Evolutionary conservation across 2,113 vertebrate species (phyloP), one percentile per base, ranked within the genome.

Genomic region (Cyprinodon variegatus): DNA sequence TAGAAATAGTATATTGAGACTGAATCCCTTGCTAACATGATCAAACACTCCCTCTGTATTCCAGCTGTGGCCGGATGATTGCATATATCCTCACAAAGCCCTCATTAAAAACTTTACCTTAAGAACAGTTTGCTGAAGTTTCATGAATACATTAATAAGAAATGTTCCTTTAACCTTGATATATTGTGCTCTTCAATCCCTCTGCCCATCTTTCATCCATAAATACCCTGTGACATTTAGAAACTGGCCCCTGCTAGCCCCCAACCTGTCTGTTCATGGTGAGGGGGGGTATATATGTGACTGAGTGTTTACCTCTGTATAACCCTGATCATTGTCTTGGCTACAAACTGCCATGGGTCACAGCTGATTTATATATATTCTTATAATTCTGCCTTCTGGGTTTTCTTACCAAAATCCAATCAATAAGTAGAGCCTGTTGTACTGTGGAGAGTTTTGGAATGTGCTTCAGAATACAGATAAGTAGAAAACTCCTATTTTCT

Each of bases 151-250:
- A 45, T 36, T 81, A 14, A 5, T 13, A 40, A 61, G 76, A 46
- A 37, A 68, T 14, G 4, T 68, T 65, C 65, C 48, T 37, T 73
- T 41, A 79, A 78, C 73, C 29, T 29, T 46, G 75, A 68, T 67
- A 43, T 70, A 74, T 74, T 79, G 73, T 45, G 79, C 75, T 85
- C 68, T 73, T 70, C 22, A 5, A 60, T 69, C 77, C 40, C 67
- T 65, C 83, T 83, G 78, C 73, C 74, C 57, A 74, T 76, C 92
- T 93, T 92, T 94, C 86, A 94, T 93, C 94, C 90, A 84, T 89
- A 93, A 94, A 94, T 91, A 91, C 88, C 85, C 76, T 75, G 77
- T 95, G 93, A 94, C 93, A 94, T 94, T 95, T 94, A 88, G 74
- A 83, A 79, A 77, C 57, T 64, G 72, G 61, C 63, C 76, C 70